Percentiles rank a stretch among this genome's conserved stretches.
Evolutionary conservation across 1,140 invertebrate genomes (phyloP).

Genomic region (Procambarus clarkii): DNA sequence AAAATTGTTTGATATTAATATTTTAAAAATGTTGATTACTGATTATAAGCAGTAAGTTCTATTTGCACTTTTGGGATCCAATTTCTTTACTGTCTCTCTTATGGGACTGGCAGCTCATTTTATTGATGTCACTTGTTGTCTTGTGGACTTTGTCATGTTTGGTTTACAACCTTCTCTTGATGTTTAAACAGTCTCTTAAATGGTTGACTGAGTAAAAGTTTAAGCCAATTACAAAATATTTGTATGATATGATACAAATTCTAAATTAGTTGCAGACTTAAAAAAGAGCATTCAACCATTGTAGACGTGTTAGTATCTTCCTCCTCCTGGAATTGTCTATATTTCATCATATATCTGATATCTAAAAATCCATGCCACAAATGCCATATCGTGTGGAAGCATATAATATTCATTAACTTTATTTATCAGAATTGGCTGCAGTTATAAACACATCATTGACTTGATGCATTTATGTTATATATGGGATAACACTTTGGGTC

Average conservation of each 20-base stretch:
- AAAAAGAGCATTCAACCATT: constrained; percentile 43
- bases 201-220: constrained; percentile 21
- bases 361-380: constrained; percentile 49
- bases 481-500: constrained; percentile 33
- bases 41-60: background rate
- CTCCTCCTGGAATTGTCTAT: constrained; percentile 43
- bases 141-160: constrained; percentile 64
- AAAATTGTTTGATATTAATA: background rate
- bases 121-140: constrained; percentile 62
- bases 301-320: constrained; percentile 52
- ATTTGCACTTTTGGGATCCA: constrained; percentile 44
- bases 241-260: constrained; percentile 19
- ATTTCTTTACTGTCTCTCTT: constrained; percentile 36
- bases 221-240: background rate
- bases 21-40: background rate
- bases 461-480: background rate
- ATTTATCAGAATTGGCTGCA: constrained; percentile 6
- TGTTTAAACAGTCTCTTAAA: constrained; percentile 55
- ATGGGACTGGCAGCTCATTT: constrained; percentile 57
- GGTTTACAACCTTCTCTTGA: constrained; percentile 61
- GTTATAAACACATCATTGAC: background rate
- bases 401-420: constrained; percentile 27
- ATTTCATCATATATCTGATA: constrained; percentile 40
- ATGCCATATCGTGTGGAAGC: constrained; percentile 52
- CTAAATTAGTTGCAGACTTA: too few relatives aligned